A percentile compares a stretch with the other conserved stretches of the same genome.
phyloP scores from a whole-genome alignment of 2,113 vertebrate genomes.

The Calidris pygmaea region DNA sequence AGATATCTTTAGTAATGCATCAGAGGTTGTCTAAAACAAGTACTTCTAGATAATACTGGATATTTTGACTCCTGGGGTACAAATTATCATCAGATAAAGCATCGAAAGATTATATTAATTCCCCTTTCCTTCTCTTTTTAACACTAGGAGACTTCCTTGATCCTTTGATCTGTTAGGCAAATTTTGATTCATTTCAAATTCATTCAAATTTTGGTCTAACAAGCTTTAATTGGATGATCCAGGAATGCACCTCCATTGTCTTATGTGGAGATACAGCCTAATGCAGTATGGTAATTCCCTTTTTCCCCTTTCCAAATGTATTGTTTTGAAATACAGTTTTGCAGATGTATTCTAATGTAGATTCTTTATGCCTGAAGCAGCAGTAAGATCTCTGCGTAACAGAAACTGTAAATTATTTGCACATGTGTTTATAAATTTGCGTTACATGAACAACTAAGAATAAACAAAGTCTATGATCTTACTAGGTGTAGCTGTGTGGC shows the following conservation, averaged over 20 bases:
- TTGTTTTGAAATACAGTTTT: background rate
- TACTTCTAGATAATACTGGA: background rate
- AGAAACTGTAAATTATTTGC: background rate
- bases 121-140: background rate
- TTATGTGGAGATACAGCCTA: background rate
- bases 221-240: background rate
- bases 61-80: background rate
- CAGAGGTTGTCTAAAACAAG: background rate
- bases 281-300: background rate
- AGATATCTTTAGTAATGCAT: background rate
- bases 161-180: background rate
- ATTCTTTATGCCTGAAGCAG: background rate
- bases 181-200: background rate
- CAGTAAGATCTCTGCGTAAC: background rate
- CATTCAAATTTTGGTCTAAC: background rate
- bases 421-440: background rate
- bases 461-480: background rate
- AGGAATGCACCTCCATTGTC: background rate
- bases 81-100: background rate
- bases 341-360: background rate
- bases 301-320: background rate
- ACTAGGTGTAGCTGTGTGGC: background rate
- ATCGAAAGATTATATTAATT: background rate
- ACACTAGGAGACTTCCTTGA: background rate
- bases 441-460: background rate